Evolutionary conservation across 92 coral and sea anemone species (phyloP).

Genomic region (Porites evermanni): DNA sequence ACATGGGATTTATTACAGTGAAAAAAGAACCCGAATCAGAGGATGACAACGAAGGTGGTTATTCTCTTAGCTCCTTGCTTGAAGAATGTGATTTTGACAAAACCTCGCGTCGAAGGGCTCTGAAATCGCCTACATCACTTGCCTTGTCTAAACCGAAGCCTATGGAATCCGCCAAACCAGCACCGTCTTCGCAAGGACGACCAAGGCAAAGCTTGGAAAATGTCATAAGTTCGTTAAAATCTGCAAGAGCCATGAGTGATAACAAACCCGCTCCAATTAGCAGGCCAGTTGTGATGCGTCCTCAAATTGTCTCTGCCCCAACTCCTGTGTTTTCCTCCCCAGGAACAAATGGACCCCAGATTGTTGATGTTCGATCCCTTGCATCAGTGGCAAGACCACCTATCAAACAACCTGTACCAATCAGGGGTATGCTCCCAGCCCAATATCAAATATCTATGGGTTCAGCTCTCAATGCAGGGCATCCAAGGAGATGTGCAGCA

Average conservation of each 20-base stretch:
- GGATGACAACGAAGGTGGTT: conserved; percentile 19
- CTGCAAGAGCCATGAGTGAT: background rate
- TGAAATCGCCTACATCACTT: conserved; percentile 35
- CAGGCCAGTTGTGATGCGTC: background rate
- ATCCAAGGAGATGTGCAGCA: background rate
- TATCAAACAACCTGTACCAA: background rate
- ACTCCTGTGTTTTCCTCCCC: background rate
- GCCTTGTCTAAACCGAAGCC: conserved; percentile 3
- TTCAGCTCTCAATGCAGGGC: background rate
- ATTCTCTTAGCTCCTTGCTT: conserved; percentile 42
- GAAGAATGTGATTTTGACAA: conserved; percentile 41
- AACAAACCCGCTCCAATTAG: background rate
- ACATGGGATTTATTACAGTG: conserved; percentile 36
- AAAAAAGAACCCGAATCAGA: conserved; percentile 45
- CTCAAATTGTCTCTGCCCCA: conserved; percentile 22
- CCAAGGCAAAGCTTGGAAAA: conserved; percentile 39
- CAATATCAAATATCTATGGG: background rate
- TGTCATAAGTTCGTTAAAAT: conserved; percentile 46
- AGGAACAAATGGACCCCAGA: conserved; percentile 23
- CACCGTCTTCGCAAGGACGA: background rate
- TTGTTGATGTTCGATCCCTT: conserved; percentile 41
- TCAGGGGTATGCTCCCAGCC: background rate
- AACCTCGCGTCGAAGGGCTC: conserved; percentile 1
- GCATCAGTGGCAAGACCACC: conserved; percentile 26
- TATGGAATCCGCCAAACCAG: background rate